phyloP scores from a whole-genome alignment of 2,113 vertebrate genomes.

The Psilopogon haemacephalus region DNA sequence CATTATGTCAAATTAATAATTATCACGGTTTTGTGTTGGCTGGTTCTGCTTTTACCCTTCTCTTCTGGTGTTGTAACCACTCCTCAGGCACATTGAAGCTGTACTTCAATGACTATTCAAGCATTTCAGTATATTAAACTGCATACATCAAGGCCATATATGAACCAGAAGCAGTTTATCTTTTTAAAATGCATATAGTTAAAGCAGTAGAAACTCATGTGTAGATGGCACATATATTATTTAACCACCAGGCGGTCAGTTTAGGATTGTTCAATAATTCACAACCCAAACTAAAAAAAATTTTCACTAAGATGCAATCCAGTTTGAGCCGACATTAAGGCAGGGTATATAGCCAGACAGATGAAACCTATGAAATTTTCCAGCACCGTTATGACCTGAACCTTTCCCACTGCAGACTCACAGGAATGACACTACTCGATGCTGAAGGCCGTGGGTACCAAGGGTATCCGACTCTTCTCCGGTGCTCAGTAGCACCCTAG shows the following conservation, averaged over 20 bases:
- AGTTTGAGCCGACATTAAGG: not conserved
- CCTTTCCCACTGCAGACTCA: not conserved
- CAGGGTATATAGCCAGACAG: not conserved
- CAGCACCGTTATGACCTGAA: not conserved
- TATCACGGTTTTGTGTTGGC: not conserved
- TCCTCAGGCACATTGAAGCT: not conserved
- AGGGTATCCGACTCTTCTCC: not conserved
- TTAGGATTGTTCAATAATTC: conserved; percentile 5
- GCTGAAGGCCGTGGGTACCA: not conserved
- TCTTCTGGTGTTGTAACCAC: not conserved
- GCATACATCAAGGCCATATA: not conserved
- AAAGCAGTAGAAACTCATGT: not conserved
- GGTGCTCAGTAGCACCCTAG: not conserved
- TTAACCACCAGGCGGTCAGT: not conserved
- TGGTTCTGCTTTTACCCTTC: not conserved
- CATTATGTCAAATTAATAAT: not conserved
- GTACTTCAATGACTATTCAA: not conserved
- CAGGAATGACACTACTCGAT: not conserved
- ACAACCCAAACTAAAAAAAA: not conserved
- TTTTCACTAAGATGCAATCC: not conserved
- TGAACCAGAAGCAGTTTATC: not conserved
- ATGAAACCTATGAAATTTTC: not conserved
- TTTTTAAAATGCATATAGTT: not conserved
- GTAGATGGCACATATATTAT: not conserved
- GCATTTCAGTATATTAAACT: not conserved